Conservation (phyloP, 2,888 invertebrate species). For the Ferdinandea cuprea region DNA sequence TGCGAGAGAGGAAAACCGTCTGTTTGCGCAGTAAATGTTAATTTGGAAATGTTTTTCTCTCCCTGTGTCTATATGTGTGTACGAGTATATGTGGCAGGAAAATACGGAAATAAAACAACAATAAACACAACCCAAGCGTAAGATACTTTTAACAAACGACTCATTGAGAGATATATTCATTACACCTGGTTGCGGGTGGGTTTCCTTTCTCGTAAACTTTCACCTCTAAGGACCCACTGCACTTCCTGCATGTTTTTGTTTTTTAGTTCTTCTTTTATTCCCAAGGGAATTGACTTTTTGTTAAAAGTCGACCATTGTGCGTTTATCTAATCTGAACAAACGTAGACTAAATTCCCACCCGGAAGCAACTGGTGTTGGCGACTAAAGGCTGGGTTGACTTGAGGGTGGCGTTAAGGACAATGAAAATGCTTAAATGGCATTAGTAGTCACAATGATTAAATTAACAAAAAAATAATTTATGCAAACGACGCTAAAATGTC, state of each 20-base stretch:
- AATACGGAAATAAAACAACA: slow-evolving; percentile 50
- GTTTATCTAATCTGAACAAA: no score
- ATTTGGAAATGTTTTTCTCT: slow-evolving; percentile 38
- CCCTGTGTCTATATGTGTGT: neutral
- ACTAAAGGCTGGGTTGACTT: no score
- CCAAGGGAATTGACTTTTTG: neutral
- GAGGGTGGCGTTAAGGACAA: no score
- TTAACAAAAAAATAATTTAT: no score
- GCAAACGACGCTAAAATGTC: no score
- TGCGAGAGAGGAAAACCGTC: slow-evolving; percentile 19
- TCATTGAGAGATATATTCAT: slow-evolving; percentile 30
- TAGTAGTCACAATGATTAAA: no score
- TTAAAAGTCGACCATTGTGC: neutral
- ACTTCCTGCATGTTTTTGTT: neutral
- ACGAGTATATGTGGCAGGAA: slow-evolving; percentile 20
- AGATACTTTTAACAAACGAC: slow-evolving; percentile 29
- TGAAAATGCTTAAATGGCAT: no score
- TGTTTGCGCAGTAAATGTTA: slow-evolving; percentile 51
- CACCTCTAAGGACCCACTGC: slow-evolving; percentile 25
- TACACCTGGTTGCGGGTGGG: slow-evolving; percentile 30
- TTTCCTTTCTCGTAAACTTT: slow-evolving; percentile 38
- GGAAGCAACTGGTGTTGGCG: no score
- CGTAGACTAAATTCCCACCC: no score
- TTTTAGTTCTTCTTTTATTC: no score
- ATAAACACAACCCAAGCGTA: slow-evolving; percentile 49